Evolutionary conservation across 2,888 invertebrate species (phyloP).

Genomic region (Ariolimax columbianus): DNA sequence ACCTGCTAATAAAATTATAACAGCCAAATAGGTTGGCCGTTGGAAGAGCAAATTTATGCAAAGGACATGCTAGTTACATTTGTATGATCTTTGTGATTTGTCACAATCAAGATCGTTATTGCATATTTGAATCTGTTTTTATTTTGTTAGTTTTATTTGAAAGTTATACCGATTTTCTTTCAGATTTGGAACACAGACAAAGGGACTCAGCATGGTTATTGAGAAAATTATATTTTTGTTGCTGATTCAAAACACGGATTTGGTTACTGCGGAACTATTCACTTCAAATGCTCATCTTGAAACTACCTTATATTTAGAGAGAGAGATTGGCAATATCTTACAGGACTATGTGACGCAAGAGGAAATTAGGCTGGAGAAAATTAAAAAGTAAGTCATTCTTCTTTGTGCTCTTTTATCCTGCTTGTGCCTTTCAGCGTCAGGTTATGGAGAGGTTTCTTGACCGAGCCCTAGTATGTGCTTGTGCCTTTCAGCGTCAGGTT

Average conservation of each 20-base stretch:
- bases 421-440: too few species aligned
- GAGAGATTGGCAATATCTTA: constrained; percentile 90
- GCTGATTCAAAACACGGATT: neutral
- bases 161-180: neutral
- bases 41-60: too few species aligned
- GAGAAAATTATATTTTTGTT: constrained; percentile 53
- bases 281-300: constrained; percentile 96
- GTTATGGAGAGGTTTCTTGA: too few species aligned
- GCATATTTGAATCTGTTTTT: too few species aligned
- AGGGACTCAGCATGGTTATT: neutral
- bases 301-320: constrained; percentile 92
- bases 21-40: too few species aligned
- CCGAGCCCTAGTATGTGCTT: too few species aligned
- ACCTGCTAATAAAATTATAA: too few species aligned
- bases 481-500: too few species aligned
- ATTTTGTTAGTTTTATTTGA: neutral
- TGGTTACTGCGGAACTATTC: constrained; percentile 85
- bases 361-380: constrained; percentile 87
- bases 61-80: too few species aligned
- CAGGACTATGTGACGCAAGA: constrained; percentile 91
- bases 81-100: too few species aligned
- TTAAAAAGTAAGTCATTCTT: constrained; percentile 85
- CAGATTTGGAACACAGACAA: neutral
- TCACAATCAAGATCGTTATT: too few species aligned
- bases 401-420: neutral